Conservation (phyloP, 2,888 invertebrate genomes). For the Hymenopus coronatus region DNA sequence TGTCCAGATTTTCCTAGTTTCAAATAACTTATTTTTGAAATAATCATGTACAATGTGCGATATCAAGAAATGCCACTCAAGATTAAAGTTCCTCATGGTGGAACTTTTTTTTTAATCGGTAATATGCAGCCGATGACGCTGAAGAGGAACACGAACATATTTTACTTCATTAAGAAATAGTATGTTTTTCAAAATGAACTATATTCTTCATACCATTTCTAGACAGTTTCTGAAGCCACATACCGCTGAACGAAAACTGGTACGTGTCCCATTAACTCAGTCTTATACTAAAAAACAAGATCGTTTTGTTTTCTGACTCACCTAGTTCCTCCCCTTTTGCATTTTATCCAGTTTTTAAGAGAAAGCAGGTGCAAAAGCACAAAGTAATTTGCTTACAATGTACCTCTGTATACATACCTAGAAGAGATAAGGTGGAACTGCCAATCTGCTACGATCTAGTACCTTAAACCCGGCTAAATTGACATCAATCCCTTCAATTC, state of each 20-base stretch:
- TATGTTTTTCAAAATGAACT: neutral
- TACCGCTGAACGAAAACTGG: neutral
- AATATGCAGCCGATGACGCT: neutral
- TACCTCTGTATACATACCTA: neutral
- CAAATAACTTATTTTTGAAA: neutral
- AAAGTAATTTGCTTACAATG: neutral
- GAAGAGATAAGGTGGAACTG: neutral
- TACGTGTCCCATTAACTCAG: neutral
- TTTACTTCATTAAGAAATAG: neutral
- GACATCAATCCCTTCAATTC: constrained; percentile 15
- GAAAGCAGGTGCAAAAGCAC: neutral
- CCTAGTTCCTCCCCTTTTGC: neutral
- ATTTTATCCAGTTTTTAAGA: neutral
- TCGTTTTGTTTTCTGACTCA: neutral
- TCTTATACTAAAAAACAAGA: neutral
- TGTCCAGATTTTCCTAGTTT: neutral
- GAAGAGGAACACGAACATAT: neutral
- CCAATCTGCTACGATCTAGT: constrained; percentile 11
- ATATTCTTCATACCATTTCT: neutral
- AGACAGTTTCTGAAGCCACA: neutral
- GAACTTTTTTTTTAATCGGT: neutral
- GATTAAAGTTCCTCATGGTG: neutral
- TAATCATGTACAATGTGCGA: neutral
- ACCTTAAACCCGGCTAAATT: constrained; percentile 7
- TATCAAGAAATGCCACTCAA: neutral